Evolutionary conservation across 2,888 invertebrate genomes (phyloP).

Genomic region (Dioctria linearis): DNA sequence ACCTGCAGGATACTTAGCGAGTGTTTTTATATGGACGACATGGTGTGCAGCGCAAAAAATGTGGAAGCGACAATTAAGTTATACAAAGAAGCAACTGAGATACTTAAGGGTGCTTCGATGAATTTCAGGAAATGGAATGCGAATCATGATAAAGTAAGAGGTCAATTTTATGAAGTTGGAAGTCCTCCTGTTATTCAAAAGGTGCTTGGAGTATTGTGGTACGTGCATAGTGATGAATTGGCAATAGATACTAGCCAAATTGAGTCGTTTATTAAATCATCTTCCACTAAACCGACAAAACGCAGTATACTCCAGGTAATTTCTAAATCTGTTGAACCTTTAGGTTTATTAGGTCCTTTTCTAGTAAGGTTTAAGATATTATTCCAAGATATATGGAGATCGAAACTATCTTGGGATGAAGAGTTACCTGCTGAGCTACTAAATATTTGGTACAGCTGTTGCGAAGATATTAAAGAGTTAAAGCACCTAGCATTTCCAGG

Average conservation of each 20-base stretch:
- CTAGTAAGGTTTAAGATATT: conserved; percentile 45
- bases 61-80: too few species aligned
- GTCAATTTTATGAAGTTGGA: neutral
- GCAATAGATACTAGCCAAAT: conserved; percentile 42
- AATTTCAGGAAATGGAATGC: conserved; percentile 50
- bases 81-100: conserved; percentile 11
- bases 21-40: too few species aligned
- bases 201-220: conserved; percentile 46
- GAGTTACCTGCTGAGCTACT: conserved; percentile 26
- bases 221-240: conserved; percentile 45
- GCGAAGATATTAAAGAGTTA: neutral
- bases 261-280: conserved; percentile 8
- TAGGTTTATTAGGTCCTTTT: conserved; percentile 21
- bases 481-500: too few species aligned
- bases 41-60: conserved; percentile 10
- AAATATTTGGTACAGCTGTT: conserved; percentile 27
- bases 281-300: conserved; percentile 11
- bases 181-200: conserved; percentile 15
- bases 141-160: neutral
- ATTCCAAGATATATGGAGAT: conserved; percentile 44
- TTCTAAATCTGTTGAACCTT: conserved; percentile 43
- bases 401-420: conserved; percentile 48
- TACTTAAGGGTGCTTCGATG: conserved; percentile 46
- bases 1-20: too few species aligned
- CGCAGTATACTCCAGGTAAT: conserved; percentile 33